Percentiles rank a stretch among this genome's conserved stretches.
phyloP scores from a whole-genome alignment of 2,797 vertebrate genomes.

The Danionella dracula region DNA sequence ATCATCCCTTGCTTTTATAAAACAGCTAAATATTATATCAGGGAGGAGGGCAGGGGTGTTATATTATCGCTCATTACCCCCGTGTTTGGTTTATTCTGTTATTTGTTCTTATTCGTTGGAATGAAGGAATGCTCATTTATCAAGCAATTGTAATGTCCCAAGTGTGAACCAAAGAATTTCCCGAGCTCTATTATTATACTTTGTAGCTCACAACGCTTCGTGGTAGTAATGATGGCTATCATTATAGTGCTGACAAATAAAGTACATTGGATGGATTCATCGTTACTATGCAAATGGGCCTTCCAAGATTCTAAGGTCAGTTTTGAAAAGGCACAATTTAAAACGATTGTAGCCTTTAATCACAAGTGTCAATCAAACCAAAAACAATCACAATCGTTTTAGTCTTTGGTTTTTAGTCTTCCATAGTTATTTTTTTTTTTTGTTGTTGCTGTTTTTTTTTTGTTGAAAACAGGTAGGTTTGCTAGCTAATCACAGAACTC shows the following conservation, averaged over 20 bases:
- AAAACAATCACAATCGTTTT: not conserved
- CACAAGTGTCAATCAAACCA: not conserved
- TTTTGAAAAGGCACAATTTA: not conserved
- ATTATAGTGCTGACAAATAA: not conserved
- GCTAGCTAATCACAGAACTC: too few relatives aligned
- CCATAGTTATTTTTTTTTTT: too few relatives aligned
- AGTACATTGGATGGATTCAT: not conserved
- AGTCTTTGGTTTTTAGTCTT: too few relatives aligned
- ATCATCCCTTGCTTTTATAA: not conserved
- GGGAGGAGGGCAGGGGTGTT: too few relatives aligned
- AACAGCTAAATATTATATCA: not conserved
- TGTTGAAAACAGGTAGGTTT: too few relatives aligned
- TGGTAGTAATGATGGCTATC: not conserved
- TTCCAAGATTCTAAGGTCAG: not conserved
- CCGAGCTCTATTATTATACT: not conserved
- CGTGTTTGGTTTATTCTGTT: not conserved
- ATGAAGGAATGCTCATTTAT: not conserved
- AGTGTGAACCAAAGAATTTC: not conserved
- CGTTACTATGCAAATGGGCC: conserved; percentile 5
- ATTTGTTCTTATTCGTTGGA: not conserved
- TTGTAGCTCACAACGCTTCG: not conserved
- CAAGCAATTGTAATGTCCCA: not conserved
- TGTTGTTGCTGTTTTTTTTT: too few relatives aligned
- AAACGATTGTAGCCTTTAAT: not conserved
- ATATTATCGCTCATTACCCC: too few relatives aligned